These are phyloP conservation scores for Loris lydekkerianus DNA, from an alignment of 2,797 vertebrate species.

Conservation along the genomic window DNA sequence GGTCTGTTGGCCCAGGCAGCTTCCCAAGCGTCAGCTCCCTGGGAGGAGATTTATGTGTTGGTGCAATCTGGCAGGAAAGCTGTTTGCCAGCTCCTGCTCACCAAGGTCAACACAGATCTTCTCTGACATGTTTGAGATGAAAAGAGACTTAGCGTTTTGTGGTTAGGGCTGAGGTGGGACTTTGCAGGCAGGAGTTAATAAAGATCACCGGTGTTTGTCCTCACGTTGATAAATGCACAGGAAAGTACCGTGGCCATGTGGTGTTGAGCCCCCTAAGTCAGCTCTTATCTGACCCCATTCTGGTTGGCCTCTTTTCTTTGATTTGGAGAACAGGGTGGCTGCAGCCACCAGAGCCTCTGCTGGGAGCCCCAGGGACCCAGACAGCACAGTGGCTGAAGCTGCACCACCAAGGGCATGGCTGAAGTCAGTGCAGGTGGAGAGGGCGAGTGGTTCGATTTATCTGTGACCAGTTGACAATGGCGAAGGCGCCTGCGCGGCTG, in stretches of 20 bases:
- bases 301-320: background rate
- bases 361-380: background rate
- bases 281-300: background rate
- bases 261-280: fast-evolving
- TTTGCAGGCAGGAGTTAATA: background rate
- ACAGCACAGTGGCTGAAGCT: fast-evolving
- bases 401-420: fast-evolving
- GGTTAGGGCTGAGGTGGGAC: background rate
- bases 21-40: background rate
- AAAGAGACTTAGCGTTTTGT: background rate
- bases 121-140: background rate
- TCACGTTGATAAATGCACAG: no score
- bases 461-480: background rate
- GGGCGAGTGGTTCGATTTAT: background rate
- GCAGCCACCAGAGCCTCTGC: background rate
- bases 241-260: background rate
- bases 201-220: background rate
- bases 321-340: background rate
- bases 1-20: no score
- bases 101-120: background rate
- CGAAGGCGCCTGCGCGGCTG: background rate
- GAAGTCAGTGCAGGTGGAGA: no score
- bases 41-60: background rate
- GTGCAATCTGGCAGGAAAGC: background rate
- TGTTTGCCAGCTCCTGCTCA: background rate